Evolutionary conservation across 2,888 invertebrate genomes (phyloP).

Genomic region (Agrochola litura): DNA sequence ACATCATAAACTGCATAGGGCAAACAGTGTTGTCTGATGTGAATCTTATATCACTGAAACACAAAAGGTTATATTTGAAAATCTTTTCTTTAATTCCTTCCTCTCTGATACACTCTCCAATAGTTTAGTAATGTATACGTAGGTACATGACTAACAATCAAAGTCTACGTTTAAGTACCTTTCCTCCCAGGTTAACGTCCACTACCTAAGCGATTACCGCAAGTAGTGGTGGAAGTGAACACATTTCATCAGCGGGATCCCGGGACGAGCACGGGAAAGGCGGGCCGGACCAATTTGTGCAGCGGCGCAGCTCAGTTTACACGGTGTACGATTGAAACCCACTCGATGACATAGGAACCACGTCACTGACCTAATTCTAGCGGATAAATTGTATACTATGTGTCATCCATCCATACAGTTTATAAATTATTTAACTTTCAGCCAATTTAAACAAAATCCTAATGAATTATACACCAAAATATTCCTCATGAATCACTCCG

Average conservation of each 20-base stretch:
- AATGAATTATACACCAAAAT: no score
- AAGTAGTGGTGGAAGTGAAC: conserved; percentile 50
- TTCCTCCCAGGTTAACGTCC: neutral
- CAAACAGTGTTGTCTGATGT: neutral
- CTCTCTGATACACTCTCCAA: neutral
- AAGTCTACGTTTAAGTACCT: neutral
- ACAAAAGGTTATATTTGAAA: neutral
- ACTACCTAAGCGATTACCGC: conserved; percentile 37
- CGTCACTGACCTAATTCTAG: conserved; percentile 37
- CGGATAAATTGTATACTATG: neutral
- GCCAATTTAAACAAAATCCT: no score
- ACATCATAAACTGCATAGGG: neutral
- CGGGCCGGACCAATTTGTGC: conserved; percentile 64
- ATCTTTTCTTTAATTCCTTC: neutral
- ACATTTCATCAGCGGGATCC: conserved; percentile 49
- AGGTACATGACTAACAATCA: neutral
- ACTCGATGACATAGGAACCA: conserved; percentile 23
- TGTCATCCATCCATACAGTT: neutral
- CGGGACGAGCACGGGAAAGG: conserved; percentile 66
- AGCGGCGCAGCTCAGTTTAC: conserved; percentile 42
- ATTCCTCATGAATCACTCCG: no score
- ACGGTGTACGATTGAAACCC: conserved; percentile 32
- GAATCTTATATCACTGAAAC: neutral
- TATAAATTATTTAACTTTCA: neutral
- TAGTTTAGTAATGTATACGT: neutral